Evolutionary conservation across 1,140 invertebrate species (phyloP).

Genomic region (Megalonaias nervosa): DNA sequence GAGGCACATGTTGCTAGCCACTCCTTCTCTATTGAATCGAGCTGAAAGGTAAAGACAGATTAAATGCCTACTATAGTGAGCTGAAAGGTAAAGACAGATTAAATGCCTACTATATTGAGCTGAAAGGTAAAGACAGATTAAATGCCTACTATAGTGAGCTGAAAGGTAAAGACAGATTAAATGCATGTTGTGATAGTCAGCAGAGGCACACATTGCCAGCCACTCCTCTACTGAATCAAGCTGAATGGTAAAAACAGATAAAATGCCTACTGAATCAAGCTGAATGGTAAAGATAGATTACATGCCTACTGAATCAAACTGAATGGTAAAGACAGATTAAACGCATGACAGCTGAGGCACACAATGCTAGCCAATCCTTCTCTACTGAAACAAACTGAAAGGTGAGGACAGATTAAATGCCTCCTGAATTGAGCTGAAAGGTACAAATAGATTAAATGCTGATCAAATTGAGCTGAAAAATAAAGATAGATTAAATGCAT

Average conservation of each 20-base stretch:
- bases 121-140: neutral
- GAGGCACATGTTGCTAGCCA: conserved; percentile 51
- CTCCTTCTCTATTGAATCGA: conserved; percentile 44
- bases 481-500: neutral
- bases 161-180: conserved; percentile 1
- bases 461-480: conserved; percentile 51
- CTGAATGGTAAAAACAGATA: conserved; percentile 24
- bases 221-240: conserved; percentile 37
- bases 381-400: neutral
- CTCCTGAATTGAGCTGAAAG: neutral
- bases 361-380: no score
- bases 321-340: neutral
- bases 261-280: conserved; percentile 46
- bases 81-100: neutral
- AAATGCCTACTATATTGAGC: neutral
- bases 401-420: no score
- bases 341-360: no score
- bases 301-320: conserved; percentile 39
- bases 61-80: no score
- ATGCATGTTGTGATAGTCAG: no score
- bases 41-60: neutral
- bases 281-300: conserved; percentile 34
- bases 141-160: conserved; percentile 20
- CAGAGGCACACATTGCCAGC: no score
- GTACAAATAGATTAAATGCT: neutral